phyloP scores from a whole-genome alignment of 2,113 vertebrate genomes.

The Thryonomys swinderianus region DNA sequence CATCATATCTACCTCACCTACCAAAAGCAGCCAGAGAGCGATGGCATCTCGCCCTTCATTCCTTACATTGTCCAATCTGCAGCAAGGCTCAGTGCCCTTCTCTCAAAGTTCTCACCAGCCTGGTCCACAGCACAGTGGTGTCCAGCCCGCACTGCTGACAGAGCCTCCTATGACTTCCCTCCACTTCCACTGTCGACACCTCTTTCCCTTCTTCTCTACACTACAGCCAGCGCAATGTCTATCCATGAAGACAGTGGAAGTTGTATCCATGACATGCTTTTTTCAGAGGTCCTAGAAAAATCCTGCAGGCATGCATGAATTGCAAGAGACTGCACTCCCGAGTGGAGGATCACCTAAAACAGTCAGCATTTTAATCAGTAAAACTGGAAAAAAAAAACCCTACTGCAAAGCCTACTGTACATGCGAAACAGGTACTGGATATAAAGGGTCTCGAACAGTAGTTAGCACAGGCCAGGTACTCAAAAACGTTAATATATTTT shows the following conservation, averaged over 20 bases:
- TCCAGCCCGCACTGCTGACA: background rate
- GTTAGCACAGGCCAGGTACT: background rate
- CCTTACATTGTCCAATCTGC: background rate
- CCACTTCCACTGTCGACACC: background rate
- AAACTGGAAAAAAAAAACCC: background rate
- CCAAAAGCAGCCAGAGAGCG: background rate
- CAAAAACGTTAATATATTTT: background rate
- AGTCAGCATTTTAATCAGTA: background rate
- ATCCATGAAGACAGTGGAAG: background rate
- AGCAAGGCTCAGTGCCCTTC: background rate
- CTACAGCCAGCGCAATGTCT: background rate
- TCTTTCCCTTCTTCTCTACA: background rate
- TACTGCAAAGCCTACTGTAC: background rate
- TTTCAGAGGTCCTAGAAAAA: background rate
- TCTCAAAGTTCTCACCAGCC: background rate
- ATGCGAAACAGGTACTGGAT: background rate
- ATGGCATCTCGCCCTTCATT: background rate
- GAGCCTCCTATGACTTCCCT: background rate
- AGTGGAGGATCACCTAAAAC: background rate
- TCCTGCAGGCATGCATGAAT: background rate
- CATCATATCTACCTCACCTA: background rate
- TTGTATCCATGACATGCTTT: background rate
- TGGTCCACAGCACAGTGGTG: no score
- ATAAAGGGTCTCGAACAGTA: background rate
- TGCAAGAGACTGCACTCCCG: background rate